A percentile compares a stretch with the other conserved stretches of the same genome.
phyloP scores from a whole-genome alignment of 2,797 vertebrate species.

The Chaetodon trifasciatus region DNA sequence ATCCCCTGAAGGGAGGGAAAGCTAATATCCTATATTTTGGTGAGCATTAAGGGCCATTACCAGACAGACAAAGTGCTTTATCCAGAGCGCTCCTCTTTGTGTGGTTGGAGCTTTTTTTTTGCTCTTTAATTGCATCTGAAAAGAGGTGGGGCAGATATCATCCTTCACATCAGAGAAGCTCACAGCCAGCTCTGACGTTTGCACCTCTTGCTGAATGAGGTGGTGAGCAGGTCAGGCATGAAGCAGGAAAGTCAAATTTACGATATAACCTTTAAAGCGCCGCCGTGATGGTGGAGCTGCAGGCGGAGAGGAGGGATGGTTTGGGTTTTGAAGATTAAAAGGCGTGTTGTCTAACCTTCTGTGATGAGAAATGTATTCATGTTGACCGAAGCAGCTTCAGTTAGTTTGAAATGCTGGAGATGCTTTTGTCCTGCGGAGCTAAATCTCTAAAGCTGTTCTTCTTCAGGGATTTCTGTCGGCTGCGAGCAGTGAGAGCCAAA shows the following conservation, averaged over 20 bases:
- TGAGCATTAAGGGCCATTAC: slow-evolving; percentile 75
- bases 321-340: slow-evolving; percentile 27
- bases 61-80: slow-evolving; percentile 51
- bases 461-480: slow-evolving; percentile 27
- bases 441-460: slow-evolving; percentile 32
- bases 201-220: neutral
- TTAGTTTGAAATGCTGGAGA: slow-evolving; percentile 14
- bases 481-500: neutral
- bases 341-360: slow-evolving; percentile 25
- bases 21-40: slow-evolving; percentile 78
- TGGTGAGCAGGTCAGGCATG: slow-evolving; percentile 14
- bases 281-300: slow-evolving; percentile 4
- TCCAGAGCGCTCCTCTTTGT: slow-evolving; percentile 23
- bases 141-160: slow-evolving; percentile 3
- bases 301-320: neutral
- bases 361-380: neutral
- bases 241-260: slow-evolving; percentile 26
- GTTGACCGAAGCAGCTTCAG: neutral
- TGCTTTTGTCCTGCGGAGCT: slow-evolving; percentile 24
- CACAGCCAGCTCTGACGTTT: slow-evolving; percentile 6
- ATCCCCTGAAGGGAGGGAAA: slow-evolving; percentile 70
- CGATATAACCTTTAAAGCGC: neutral
- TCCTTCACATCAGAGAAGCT: slow-evolving; percentile 33
- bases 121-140: slow-evolving; percentile 28
- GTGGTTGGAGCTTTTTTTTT: neutral